These are phyloP conservation scores for Rutilus rutilus DNA, from an alignment of 2,113 vertebrate species.

Conservation along the genomic window DNA sequence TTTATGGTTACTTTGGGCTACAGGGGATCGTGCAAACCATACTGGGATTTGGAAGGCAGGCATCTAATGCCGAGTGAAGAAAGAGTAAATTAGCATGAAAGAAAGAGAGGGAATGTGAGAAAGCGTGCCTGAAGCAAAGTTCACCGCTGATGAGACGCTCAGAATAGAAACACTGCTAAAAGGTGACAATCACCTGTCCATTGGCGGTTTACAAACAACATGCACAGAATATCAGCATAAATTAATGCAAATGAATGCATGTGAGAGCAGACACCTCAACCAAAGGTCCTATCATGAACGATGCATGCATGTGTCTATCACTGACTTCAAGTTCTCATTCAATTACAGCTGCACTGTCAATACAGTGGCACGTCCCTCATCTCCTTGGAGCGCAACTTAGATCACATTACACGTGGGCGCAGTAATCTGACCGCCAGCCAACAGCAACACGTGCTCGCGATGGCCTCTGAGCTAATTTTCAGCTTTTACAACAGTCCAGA, in stretches of 20 bases:
- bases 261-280: background rate
- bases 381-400: background rate
- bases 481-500: constrained; percentile 25
- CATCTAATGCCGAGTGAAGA: background rate
- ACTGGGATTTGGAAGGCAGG: background rate
- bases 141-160: background rate
- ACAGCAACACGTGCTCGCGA: constrained; percentile 13
- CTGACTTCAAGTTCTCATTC: background rate
- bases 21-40: background rate
- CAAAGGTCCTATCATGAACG: background rate
- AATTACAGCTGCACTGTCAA: background rate
- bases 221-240: background rate
- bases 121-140: background rate
- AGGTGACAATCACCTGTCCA: background rate
- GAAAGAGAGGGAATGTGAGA: background rate
- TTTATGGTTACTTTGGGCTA: background rate
- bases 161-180: constrained; percentile 17
- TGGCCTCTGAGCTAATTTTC: constrained; percentile 25
- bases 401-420: background rate
- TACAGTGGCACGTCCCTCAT: constrained; percentile 10
- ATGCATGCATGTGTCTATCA: background rate
- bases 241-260: too few species aligned
- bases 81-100: background rate
- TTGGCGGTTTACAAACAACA: background rate
- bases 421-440: constrained; percentile 9